Evolutionary conservation across 2,888 invertebrate genomes (phyloP), one percentile per base, ranked within the genome.

Genomic region (Ephialtes manifestator): DNA sequence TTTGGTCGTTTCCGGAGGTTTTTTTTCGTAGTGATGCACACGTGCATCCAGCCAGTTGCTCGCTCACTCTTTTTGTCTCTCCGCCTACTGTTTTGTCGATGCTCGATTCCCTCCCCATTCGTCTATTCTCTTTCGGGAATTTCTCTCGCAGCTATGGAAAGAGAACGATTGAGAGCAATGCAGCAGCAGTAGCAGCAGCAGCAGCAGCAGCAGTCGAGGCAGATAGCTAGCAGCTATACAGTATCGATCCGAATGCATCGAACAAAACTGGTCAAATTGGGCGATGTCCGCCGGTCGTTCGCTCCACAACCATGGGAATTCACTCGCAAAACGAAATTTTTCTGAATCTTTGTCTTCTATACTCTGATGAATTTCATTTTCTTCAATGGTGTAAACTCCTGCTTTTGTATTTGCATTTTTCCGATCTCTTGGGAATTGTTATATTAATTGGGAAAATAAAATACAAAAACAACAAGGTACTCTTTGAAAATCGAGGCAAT

Each of bases 1-100:
- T 88, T 88, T 84, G 86, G 87, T 81, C 86, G 86, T 87, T 86
- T 88, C 86, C 87, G 86, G 83, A 28, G 20, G 20, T 68, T 68
- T 68, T 68, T 68, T 46, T 20, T 43, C 13, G 74, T 48, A 83
- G 60, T 58, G 75, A 72, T 85, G 68, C 77, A 75, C 82, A 74
- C 79, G 83, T 85, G 82, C 53, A 77, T 78, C 71, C 81, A 71
- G 70, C 74, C 79, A 86, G 55, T 81, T 83, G 76, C 53, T 68
- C 60, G 65, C 51, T 83, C 65, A 55, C 70, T 70, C 70, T 60
- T 53, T 77, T 63, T 76, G 13, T 51, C 43, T 46, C 35, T 48
- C 76, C 51, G 46, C 71, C 60, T 51, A 68, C 75, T 83, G 60
- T 78, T 39, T 75, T 76, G 48, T 74, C 84, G 48, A 67, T 81